Conservation (phyloP, 53 echinoderm and acorn worm species). For the Temnopleurus reevesii region DNA sequence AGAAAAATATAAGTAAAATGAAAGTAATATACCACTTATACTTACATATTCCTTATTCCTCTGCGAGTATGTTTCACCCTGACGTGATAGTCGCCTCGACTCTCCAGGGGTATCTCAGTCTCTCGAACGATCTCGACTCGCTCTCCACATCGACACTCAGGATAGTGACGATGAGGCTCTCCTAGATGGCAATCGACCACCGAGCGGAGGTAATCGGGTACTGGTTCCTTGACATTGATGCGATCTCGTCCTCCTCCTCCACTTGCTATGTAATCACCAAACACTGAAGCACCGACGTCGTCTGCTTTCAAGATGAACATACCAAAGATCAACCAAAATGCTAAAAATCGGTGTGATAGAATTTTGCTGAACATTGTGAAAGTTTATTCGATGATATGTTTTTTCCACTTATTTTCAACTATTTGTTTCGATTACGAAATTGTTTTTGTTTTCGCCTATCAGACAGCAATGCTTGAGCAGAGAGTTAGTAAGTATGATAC, state of each 20-base stretch:
- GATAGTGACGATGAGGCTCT: background rate
- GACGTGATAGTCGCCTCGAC: background rate
- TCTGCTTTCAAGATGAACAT: background rate
- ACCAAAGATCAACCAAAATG: background rate
- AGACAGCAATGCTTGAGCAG: too few species aligned
- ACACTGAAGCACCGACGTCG: background rate
- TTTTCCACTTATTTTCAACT: too few species aligned
- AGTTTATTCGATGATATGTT: background rate
- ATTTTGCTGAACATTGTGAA: background rate
- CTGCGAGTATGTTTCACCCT: background rate
- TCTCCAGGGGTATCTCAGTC: background rate
- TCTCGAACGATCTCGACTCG: background rate
- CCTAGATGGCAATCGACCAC: constrained; percentile 13
- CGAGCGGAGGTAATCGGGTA: background rate
- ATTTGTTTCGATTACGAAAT: too few species aligned
- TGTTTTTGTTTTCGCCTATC: too few species aligned
- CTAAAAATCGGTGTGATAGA: background rate
- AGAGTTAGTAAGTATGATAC: too few species aligned
- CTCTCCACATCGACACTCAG: constrained; percentile 31
- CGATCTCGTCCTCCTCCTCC: background rate
- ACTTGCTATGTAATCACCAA: background rate
- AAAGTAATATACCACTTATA: too few species aligned
- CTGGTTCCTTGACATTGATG: background rate
- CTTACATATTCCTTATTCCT: background rate
- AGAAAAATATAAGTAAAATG: too few species aligned